Evolutionary conservation across 2,888 invertebrate genomes (phyloP), one percentile per base, ranked within the genome.

Genomic region (Epinotia nisella): DNA sequence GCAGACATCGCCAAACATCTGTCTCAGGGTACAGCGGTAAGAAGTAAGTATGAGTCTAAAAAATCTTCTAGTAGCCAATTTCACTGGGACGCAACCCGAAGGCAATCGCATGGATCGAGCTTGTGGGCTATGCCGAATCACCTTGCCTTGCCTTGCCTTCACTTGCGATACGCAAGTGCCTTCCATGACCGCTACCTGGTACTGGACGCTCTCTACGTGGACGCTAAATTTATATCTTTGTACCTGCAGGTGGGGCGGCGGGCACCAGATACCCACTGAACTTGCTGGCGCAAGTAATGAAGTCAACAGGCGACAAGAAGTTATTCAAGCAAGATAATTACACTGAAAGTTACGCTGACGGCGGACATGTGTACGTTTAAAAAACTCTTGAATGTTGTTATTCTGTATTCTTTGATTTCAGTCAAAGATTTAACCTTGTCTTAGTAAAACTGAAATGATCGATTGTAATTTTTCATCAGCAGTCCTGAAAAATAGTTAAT

Each of bases 1-100:
- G 78, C 82, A 59, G 91, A 91, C 74, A 87, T 81, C 0, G 74
- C 85, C 1, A 85, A 79, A 70, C 80, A 87, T 81, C 76, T 91
- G 35, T 91, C 91, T 1, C 90, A 91, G 76, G 78, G 83, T 5
- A 76, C 86, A 35, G 90, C 90, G 3, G 41, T 90, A 65, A 81
- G 86, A 82, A 91, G 91, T 91, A 83, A 87, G 90, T 79, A 19
- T 3, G 5, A 45, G 19, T 35, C 35, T 35, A 35, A 35, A 49
- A n/a, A 7, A n/a, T 49, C 49, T 49, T n/a, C 49, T 49, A 49
- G 49, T 7, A 49, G 7, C 49, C 49, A 4, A 1, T 4, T 49
- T n/a, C n/a, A 4, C n/a, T n/a, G 1, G 5, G n/a, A 2, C 49
- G 5, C 49, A 49, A 45, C 15, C 4, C 49, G 15, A 49, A 49